Conservation (phyloP, 2,113 vertebrate species). For the Ophiodon elongatus region DNA sequence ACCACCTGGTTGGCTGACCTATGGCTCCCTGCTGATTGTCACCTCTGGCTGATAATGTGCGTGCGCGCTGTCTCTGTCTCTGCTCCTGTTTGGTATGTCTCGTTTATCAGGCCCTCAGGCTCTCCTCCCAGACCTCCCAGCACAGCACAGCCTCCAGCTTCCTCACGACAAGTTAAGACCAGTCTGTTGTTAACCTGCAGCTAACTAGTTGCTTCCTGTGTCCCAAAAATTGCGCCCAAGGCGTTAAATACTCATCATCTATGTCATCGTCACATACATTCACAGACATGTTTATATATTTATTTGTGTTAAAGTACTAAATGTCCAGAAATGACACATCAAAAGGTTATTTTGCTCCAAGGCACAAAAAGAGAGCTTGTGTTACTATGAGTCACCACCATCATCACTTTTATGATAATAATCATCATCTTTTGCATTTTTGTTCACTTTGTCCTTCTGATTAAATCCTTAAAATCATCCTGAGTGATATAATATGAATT, state of each 20-base stretch:
- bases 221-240: not conserved
- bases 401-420: not conserved
- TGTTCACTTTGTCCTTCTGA: not conserved
- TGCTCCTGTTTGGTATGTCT: slow-evolving; percentile 65
- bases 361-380: slow-evolving; percentile 8
- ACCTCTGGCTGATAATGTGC: slow-evolving; percentile 71
- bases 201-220: slow-evolving; percentile 59
- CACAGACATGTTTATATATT: not conserved
- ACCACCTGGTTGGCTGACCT: slow-evolving; percentile 78
- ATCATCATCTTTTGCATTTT: not conserved
- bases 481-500: not conserved
- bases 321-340: not conserved
- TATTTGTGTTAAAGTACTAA: not conserved
- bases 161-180: slow-evolving; percentile 64
- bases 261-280: not conserved
- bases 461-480: not conserved
- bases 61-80: slow-evolving; percentile 23
- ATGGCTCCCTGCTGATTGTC: slow-evolving; percentile 62
- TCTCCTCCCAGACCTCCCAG: slow-evolving; percentile 70
- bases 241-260: slow-evolving; percentile 1
- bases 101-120: slow-evolving; percentile 63
- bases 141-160: slow-evolving; percentile 35
- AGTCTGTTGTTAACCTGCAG: slow-evolving; percentile 55
- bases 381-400: slow-evolving; percentile 17
- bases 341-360: not conserved